A percentile compares a stretch with the other conserved stretches of the same genome.
These are phyloP conservation scores for Globodera ellingtonae DNA, from an alignment of 1,140 invertebrate genomes.

Conservation along the genomic window DNA sequence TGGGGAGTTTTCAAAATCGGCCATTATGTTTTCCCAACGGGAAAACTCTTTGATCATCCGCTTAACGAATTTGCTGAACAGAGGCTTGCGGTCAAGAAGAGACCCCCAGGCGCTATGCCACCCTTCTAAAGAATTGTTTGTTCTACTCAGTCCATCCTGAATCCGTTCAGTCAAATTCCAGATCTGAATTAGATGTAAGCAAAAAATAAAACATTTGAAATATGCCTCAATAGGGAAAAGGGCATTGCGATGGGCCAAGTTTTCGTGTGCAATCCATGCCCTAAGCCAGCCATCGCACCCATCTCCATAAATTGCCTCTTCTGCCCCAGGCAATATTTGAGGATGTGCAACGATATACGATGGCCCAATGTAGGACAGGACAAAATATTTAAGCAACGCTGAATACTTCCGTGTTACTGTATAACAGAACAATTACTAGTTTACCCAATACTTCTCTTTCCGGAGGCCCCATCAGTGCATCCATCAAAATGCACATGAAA, in stretches of 20 bases:
- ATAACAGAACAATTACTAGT: neutral
- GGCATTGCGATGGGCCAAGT: neutral
- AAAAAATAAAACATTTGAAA: too few species aligned
- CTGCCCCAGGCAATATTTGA: neutral
- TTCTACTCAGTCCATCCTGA: too few species aligned
- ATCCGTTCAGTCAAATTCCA: too few species aligned
- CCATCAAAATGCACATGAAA: slow-evolving; percentile 14
- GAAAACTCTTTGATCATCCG: neutral
- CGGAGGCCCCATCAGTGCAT: neutral
- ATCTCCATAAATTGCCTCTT: slow-evolving; percentile 3
- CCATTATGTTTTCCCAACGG: neutral
- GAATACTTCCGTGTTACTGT: neutral
- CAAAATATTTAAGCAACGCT: neutral
- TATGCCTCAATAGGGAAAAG: neutral
- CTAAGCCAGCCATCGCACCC: neutral
- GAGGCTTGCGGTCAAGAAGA: neutral
- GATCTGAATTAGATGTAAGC: too few species aligned
- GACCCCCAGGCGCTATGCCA: slow-evolving; percentile 5
- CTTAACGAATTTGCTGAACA: neutral
- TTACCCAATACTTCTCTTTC: neutral
- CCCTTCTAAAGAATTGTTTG: slow-evolving; percentile 4
- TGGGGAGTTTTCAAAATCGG: neutral
- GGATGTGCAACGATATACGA: neutral
- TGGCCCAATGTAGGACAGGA: slow-evolving; percentile 8
- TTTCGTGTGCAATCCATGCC: slow-evolving; percentile 13